Percentiles rank a stretch among this genome's conserved stretches.
phyloP scores from a whole-genome alignment of 1,140 invertebrate genomes.

The Orius laevigatus region DNA sequence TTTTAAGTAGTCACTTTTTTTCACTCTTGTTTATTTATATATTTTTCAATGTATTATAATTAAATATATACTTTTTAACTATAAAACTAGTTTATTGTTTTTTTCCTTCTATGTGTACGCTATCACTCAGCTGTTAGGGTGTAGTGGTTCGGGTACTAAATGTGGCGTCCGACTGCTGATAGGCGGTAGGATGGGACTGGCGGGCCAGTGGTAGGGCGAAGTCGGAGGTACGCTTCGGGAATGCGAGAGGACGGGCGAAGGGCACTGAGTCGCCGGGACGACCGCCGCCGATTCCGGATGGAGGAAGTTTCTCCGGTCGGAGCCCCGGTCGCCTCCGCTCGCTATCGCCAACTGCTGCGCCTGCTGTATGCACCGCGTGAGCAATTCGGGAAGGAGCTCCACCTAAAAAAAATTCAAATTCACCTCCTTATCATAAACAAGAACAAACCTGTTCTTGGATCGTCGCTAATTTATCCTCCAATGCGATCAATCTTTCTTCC shows the following conservation, averaged over 20 bases:
- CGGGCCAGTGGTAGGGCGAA: constrained; percentile 48
- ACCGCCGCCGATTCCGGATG: constrained; percentile 51
- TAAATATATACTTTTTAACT: neutral
- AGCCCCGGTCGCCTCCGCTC: constrained; percentile 35
- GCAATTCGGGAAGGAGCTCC: constrained; percentile 64
- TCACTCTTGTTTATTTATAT: neutral
- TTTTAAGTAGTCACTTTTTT: neutral
- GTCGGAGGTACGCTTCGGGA: constrained; percentile 36
- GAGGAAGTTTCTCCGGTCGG: constrained; percentile 63
- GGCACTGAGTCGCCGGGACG: constrained; percentile 19
- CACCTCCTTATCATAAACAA: neutral
- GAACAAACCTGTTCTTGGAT: constrained; percentile 42
- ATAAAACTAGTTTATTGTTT: constrained; percentile 8
- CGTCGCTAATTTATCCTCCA: constrained; percentile 72
- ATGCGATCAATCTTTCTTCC: constrained; percentile 66
- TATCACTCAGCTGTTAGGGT: constrained; percentile 28
- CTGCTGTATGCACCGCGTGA: constrained; percentile 54
- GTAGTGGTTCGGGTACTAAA: constrained; percentile 49
- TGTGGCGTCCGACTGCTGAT: constrained; percentile 50
- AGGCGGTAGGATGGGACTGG: constrained; percentile 51
- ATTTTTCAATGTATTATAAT: neutral
- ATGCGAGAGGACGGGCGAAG: constrained; percentile 34
- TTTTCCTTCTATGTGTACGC: constrained; percentile 6
- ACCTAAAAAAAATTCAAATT: constrained; percentile 30
- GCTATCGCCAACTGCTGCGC: constrained; percentile 30